A percentile compares a stretch with the other conserved stretches of the same genome.
phyloP scores from a whole-genome alignment of 2,113 vertebrate genomes.

The Myanophis thanlyinensis region DNA sequence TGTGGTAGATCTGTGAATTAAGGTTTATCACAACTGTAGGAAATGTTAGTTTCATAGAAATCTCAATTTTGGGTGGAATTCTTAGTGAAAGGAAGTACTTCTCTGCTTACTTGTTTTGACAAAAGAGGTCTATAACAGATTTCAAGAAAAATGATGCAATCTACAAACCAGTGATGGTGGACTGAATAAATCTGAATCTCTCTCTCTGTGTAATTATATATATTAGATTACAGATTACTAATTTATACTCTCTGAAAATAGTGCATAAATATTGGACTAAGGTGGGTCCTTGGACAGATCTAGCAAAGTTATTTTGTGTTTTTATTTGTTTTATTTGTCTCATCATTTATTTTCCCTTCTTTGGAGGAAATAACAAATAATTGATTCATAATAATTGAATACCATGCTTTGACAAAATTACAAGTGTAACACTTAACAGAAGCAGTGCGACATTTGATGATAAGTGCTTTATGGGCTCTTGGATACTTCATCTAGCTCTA shows the following conservation, averaged over 20 bases:
- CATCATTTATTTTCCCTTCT: constrained; percentile 36
- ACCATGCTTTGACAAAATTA: constrained; percentile 58
- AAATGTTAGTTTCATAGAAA: constrained; percentile 40
- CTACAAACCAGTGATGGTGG: not conserved
- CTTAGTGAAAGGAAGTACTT: not conserved
- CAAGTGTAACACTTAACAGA: constrained; percentile 56
- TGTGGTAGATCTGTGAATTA: constrained; percentile 39
- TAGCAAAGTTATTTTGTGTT: not conserved
- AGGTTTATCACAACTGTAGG: constrained; percentile 41
- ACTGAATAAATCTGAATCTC: not conserved
- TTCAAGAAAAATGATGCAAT: not conserved
- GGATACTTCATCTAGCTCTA: not conserved
- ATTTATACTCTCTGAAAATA: constrained; percentile 6
- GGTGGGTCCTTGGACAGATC: not conserved
- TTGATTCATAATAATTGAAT: constrained; percentile 46
- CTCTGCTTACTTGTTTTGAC: not conserved
- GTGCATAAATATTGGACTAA: constrained; percentile 3
- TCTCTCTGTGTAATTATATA: too few species aligned
- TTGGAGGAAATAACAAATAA: not conserved
- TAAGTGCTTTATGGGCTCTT: constrained; percentile 30
- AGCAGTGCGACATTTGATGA: constrained; percentile 31
- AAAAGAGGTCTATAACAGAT: not conserved
- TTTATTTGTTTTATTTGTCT: constrained; percentile 52
- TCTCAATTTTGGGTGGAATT: constrained; percentile 23
- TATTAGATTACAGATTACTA: not conserved